Conservation (phyloP, 2,888 invertebrate genomes). For the Ametastegia equiseti region DNA sequence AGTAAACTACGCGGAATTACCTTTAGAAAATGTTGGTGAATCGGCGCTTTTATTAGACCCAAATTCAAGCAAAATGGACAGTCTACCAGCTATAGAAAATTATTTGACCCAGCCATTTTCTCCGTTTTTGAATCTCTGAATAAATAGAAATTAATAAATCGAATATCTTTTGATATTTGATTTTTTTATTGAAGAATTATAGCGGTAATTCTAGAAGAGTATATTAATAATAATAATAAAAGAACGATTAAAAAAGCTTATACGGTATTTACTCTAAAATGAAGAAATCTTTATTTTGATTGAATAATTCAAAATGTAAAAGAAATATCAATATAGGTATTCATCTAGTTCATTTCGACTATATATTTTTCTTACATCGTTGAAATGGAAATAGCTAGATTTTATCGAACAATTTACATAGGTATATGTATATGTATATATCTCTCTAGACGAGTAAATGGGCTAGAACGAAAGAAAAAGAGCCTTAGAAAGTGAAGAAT, state of each 20-base stretch:
- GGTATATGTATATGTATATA: too few species aligned
- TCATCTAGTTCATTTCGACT: background rate
- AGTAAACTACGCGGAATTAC: conserved; percentile 61
- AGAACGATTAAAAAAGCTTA: background rate
- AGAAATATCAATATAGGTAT: too few species aligned
- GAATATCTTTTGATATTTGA: background rate
- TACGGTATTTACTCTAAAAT: background rate
- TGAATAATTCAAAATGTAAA: too few species aligned
- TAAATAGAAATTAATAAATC: background rate
- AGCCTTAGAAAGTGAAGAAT: background rate
- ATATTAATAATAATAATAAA: too few species aligned
- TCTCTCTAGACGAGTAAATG: background rate
- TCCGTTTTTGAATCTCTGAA: conserved; percentile 63
- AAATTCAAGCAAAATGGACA: conserved; percentile 59
- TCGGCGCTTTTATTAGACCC: conserved; percentile 60
- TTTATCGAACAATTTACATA: background rate
- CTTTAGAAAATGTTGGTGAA: conserved; percentile 59
- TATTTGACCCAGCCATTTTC: conserved; percentile 62
- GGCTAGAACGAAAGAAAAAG: background rate
- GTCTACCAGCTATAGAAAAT: conserved; percentile 59
- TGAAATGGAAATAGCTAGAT: background rate
- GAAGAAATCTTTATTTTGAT: too few species aligned
- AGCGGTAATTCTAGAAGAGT: background rate
- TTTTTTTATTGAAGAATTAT: background rate
- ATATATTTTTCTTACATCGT: conserved; percentile 23